Conservation (phyloP, 2,797 vertebrate genomes). For the Sebastiscus tertius region DNA sequence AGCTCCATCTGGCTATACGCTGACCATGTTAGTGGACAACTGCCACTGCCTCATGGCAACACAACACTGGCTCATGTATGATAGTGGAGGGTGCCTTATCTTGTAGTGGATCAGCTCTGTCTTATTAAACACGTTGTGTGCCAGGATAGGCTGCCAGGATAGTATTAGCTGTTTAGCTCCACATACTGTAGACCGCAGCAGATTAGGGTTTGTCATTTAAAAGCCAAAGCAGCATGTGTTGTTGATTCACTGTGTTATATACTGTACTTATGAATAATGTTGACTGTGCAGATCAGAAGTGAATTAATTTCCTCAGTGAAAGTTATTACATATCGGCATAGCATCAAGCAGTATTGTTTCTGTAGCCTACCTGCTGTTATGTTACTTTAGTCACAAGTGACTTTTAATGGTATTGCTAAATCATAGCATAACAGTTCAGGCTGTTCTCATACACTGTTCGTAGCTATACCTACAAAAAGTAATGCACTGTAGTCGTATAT, state of each 20-base stretch:
- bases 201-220: slow-evolving; percentile 37
- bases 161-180: slow-evolving; percentile 39
- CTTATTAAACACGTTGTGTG: slow-evolving; percentile 45
- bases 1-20: slow-evolving; percentile 74
- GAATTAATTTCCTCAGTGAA: not conserved
- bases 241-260: not conserved
- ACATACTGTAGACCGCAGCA: slow-evolving; percentile 17
- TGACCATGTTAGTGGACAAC: slow-evolving; percentile 71
- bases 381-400: not conserved
- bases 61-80: slow-evolving; percentile 47
- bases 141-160: slow-evolving; percentile 34
- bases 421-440: not conserved
- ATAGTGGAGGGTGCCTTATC: slow-evolving; percentile 44
- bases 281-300: not conserved
- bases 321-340: not conserved
- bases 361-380: no score
- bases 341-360: not conserved
- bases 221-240: slow-evolving; percentile 32
- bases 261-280: not conserved
- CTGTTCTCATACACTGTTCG: no score
- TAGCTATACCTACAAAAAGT: no score
- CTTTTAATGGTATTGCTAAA: not conserved
- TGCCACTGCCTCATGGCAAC: slow-evolving; percentile 57
- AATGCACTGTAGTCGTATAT: no score
- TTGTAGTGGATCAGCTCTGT: slow-evolving; percentile 48